Percentiles rank a stretch among this genome's conserved stretches.
Conservation (phyloP, 2,797 vertebrate genomes). For the Melanotaenia pygmaea region DNA sequence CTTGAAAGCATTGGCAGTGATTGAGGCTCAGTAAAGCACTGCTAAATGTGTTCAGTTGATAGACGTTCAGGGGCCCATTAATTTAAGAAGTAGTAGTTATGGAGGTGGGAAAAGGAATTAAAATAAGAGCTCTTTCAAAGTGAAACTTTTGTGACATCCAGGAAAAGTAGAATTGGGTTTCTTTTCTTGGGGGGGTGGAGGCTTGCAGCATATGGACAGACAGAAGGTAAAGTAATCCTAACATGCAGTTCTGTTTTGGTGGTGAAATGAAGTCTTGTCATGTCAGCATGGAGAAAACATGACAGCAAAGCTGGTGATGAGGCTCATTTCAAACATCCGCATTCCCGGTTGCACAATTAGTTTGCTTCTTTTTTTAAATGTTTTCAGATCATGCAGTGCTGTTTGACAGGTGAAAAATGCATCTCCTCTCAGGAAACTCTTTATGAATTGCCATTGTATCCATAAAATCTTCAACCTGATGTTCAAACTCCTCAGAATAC, state of each 20-base stretch:
- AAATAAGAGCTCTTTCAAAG: slow-evolving; percentile 80
- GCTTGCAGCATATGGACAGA: neutral
- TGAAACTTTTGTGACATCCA: slow-evolving; percentile 61
- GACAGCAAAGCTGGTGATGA: slow-evolving; percentile 22
- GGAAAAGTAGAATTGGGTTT: slow-evolving; percentile 52
- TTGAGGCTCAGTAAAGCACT: slow-evolving; percentile 71
- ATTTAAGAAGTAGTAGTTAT: slow-evolving; percentile 76
- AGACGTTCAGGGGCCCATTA: slow-evolving; percentile 75
- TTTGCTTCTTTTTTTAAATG: slow-evolving; percentile 11
- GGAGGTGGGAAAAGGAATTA: slow-evolving; percentile 76
- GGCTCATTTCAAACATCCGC: slow-evolving; percentile 45
- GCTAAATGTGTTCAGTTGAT: slow-evolving; percentile 77
- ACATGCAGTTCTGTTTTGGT: slow-evolving; percentile 5
- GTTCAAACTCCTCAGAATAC: too few relatives aligned
- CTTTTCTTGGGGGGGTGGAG: slow-evolving; percentile 26
- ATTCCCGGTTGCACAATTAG: slow-evolving; percentile 7
- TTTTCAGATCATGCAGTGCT: slow-evolving; percentile 2
- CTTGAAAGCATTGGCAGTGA: slow-evolving; percentile 76
- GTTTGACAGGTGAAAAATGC: slow-evolving; percentile 26
- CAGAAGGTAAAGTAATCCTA: neutral
- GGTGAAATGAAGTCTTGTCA: slow-evolving; percentile 28
- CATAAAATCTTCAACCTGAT: neutral
- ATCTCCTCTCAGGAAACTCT: slow-evolving; percentile 6
- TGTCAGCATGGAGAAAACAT: slow-evolving; percentile 34
- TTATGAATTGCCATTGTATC: slow-evolving; percentile 1